Percentiles rank a stretch among this genome's conserved stretches.
These are phyloP conservation scores for Zeus faber DNA, from an alignment of 2,113 vertebrate species.

Conservation along the genomic window DNA sequence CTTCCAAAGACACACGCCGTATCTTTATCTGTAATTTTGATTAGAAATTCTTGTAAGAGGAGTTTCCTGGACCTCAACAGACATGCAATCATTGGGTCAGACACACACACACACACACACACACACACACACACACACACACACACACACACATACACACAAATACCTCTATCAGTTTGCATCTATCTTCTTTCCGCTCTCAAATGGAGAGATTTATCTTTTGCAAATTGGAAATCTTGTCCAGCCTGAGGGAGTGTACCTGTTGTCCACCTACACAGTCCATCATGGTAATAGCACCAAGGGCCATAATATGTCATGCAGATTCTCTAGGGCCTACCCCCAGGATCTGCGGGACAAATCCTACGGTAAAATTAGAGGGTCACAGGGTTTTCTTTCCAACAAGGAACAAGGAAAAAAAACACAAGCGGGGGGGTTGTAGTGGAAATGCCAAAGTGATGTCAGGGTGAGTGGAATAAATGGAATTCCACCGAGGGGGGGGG, in stretches of 20 bases:
- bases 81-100: slow-evolving; percentile 7
- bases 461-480: slow-evolving; percentile 26
- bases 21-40: too few species aligned
- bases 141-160: slow-evolving; percentile 1
- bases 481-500: too few species aligned
- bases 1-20: too few species aligned
- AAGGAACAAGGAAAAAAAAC: slow-evolving; percentile 31
- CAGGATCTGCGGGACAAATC: background rate
- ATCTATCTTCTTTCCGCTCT: slow-evolving; percentile 6
- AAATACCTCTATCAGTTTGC: background rate
- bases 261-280: slow-evolving; percentile 14
- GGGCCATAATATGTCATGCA: too few species aligned
- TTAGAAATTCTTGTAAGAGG: too few species aligned
- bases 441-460: slow-evolving; percentile 57
- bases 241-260: background rate
- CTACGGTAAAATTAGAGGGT: slow-evolving; percentile 9
- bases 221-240: slow-evolving; percentile 1
- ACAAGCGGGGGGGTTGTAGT: slow-evolving; percentile 16
- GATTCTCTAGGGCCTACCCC: background rate
- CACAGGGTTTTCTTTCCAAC: slow-evolving; percentile 10
- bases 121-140: background rate
- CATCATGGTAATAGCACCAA: too few species aligned
- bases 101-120: background rate
- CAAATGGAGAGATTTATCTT: background rate
- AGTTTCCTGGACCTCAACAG: too few species aligned